A percentile compares a stretch with the other conserved stretches of the same genome.
Conservation (phyloP, 2,113 vertebrate genomes). For the Hypocryptadius cinnamomeus region DNA sequence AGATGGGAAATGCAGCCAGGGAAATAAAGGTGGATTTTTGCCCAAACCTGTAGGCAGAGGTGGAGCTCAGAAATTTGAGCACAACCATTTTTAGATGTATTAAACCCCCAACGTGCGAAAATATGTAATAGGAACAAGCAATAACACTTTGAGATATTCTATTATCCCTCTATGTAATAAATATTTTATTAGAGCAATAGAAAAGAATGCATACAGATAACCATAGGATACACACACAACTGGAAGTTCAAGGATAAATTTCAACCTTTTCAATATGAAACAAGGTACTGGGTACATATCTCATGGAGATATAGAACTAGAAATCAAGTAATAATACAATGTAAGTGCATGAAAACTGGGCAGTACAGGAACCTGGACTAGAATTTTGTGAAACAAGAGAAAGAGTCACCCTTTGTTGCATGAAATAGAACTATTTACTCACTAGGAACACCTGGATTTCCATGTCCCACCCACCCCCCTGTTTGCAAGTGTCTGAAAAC, state of each 20-base stretch:
- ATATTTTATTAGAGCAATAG: constrained; percentile 77
- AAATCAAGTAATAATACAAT: constrained; percentile 73
- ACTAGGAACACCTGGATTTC: background rate
- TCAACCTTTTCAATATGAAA: constrained; percentile 98
- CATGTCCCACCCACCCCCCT: background rate
- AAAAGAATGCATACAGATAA: constrained; percentile 81
- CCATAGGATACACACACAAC: constrained; percentile 88
- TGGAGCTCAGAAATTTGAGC: background rate
- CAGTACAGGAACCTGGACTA: constrained; percentile 39
- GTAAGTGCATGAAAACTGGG: constrained; percentile 39
- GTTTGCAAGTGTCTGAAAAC: constrained; percentile 48
- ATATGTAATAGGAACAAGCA: accelerated
- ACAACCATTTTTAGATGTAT: background rate
- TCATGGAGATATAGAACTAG: constrained; percentile 86
- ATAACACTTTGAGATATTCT: background rate
- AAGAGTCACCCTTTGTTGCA: constrained; percentile 14
- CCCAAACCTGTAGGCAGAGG: background rate
- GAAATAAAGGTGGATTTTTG: background rate
- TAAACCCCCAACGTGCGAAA: background rate
- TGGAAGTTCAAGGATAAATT: constrained; percentile 78
- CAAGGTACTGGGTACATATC: constrained; percentile 78
- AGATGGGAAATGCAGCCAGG: background rate
- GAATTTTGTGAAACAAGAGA: background rate
- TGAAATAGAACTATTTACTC: constrained; percentile 12
- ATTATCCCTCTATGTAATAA: constrained; percentile 54